These are phyloP conservation scores for Drosophila truncata DNA, from an alignment of 1,140 invertebrate genomes.

Conservation along the genomic window DNA sequence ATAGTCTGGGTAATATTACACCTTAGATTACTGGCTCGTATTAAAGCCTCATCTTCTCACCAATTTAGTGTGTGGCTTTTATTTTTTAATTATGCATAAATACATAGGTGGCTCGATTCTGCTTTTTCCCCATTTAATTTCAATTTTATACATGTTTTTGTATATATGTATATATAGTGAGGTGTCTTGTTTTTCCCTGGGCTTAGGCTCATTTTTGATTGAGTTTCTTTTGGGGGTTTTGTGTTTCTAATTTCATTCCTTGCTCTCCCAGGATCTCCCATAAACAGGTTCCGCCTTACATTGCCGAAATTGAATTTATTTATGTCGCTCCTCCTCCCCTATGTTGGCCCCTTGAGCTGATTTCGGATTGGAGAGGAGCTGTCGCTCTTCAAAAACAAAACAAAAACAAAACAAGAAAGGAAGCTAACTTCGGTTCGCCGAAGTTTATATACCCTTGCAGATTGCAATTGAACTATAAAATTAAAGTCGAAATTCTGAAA, in stretches of 20 bases:
- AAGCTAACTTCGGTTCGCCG: no score
- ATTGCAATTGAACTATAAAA: no score
- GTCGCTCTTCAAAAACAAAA: neutral
- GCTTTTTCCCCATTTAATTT: neutral
- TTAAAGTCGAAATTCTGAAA: no score
- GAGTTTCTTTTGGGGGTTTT: constrained; percentile 19
- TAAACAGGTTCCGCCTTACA: constrained; percentile 4
- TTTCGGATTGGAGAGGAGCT: constrained; percentile 8
- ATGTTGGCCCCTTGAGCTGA: constrained; percentile 15
- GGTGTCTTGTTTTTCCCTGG: neutral
- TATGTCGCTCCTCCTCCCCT: neutral
- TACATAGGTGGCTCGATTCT: neutral
- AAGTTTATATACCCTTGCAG: no score
- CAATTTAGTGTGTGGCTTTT: no score
- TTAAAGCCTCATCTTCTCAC: no score
- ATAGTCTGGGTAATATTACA: neutral
- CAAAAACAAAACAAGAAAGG: constrained; percentile 13
- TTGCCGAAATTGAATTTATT: constrained; percentile 46
- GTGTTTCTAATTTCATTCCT: constrained; percentile 20
- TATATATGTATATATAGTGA: neutral
- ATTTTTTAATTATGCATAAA: neutral
- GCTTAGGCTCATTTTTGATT: constrained; percentile 7
- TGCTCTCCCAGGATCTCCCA: neutral
- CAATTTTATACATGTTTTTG: neutral
- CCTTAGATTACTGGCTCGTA: no score